Evolutionary conservation across 2,888 invertebrate genomes (phyloP), one percentile per base, ranked within the genome.

Genomic region (Rhabditoides inermis): DNA sequence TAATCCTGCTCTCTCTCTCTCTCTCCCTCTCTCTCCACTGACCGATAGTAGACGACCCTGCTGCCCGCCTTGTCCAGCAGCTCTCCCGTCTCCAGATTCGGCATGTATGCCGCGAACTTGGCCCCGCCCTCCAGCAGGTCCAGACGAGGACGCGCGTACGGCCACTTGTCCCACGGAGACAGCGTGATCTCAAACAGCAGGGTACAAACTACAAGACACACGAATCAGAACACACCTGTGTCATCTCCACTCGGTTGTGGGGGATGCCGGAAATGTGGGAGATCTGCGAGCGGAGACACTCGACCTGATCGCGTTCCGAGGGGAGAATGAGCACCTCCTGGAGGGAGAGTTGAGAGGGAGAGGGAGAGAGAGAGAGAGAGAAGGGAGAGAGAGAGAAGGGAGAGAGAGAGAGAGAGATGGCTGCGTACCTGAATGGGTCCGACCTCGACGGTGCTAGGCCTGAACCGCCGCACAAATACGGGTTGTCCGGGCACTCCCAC

Each of bases 11-110:
- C 54, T n/a, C 39, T 55, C 18, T 48, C 28, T 5, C 26, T 32
- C 10, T 28, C 26, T 50, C 58, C 61, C n/a, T 44, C 30, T 7
- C 23, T 26, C 30, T 51, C 63, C 12, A 27, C 53, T 39, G 27
- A 54, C 55, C 56, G 60, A 45, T 65, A 65, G 42, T 60, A 60
- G 30, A 65, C 27, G n/a, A 65, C 60, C 23, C 55, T 54, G 18
- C 37, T 27, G 10, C 56, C 58, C 7, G 54, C 40, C 28, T 53
- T 60, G 7, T 48, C 30, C 20, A 55, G 22, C 28, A 36, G 41
- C 6, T 51, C 53, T 15, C 45, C 32, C 26, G 12, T 22, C 30
- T 20, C 35, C 26, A 12, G 26, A 5, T 37, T n/a, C 25, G 53
- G 45, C 4, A 46, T 36, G 7, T 53, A 26, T 10, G 41, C 53